Evolutionary conservation across 2,113 vertebrate genomes (phyloP), one percentile per base, ranked within the genome.

Genomic region (Colinus virginianus): DNA sequence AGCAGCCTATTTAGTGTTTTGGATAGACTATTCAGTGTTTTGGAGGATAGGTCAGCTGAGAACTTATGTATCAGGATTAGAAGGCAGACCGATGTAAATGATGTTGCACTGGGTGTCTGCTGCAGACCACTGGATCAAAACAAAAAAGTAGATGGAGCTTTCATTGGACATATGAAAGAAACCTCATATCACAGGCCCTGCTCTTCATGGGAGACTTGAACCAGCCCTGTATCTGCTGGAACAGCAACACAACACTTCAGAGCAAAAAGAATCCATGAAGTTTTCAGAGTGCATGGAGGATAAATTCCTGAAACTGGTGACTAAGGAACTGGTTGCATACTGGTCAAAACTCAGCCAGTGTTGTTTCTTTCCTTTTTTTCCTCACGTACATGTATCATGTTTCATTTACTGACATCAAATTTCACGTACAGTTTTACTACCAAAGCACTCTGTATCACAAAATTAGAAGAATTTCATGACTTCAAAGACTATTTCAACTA

Each of bases 371-470:
- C 28, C 28, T 26, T 75, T 78, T 77, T 63, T 49, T 4, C 25
- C 32, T 14, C 32, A 51, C 22, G 4, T 58, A 34, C 0, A 0
- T 20, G 10, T 56, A 56, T n/a, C 1, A 17, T n/a, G 38, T 87
- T 91, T 22, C n/a, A 51, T 70, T 87, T 63, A 45, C 32, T 76
- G 76, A n/a, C n/a, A 45, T 58, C 26, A 45, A 34, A 76, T 70
- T 55, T 51, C 13, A 49, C 25, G 56, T 58, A 12, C 36, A 64
- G 21, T 64, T 81, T 87, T 77, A 64, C 42, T 70, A 58, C 56
- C 43, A 51, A 76, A 51, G 48, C 12, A 58, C 26, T 80, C 34
- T 64, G 15, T 76, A 64, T 51, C 18, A 45, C 22, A 10, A 81
- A 70, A 87, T 58, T 19, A 51, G 42, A 63, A 63, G 48, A n/a